Percentiles rank a stretch among this genome's conserved stretches.
Evolutionary conservation across 2,888 invertebrate species (phyloP).

Genomic region (Heterodera filipjevi): DNA sequence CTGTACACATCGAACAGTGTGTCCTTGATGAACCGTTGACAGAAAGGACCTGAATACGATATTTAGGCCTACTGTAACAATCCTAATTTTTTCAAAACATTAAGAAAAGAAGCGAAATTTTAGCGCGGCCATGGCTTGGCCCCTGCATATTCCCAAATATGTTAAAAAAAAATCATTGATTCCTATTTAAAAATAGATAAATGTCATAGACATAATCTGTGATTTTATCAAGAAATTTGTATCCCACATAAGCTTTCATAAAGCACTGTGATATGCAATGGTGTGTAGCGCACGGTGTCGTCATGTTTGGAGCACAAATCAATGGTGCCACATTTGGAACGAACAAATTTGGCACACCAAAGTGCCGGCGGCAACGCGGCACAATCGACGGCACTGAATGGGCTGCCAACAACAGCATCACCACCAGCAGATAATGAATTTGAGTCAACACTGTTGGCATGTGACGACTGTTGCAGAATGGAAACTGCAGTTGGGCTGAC

Average conservation of each 20-base stretch:
- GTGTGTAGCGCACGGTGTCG: slow-evolving; percentile 16
- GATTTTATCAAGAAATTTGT: no score
- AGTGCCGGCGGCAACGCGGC: slow-evolving; percentile 24
- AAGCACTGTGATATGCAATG: slow-evolving; percentile 24
- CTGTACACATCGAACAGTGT: slow-evolving; percentile 15
- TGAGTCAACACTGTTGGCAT: no score
- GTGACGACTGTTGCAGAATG: no score
- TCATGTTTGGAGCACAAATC: slow-evolving; percentile 14
- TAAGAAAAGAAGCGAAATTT: no score
- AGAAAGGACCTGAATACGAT: slow-evolving; percentile 12
- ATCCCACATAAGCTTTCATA: slow-evolving; percentile 24
- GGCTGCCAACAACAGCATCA: neutral
- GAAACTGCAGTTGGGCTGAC: no score
- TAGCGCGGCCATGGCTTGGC: no score
- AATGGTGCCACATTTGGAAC: slow-evolving; percentile 12
- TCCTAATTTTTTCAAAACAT: no score
- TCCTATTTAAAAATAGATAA: no score
- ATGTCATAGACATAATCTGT: no score
- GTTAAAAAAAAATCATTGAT: no score
- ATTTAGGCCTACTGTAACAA: neutral
- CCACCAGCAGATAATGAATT: neutral
- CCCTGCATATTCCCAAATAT: no score
- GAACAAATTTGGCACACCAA: slow-evolving; percentile 20
- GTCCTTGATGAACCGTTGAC: slow-evolving; percentile 17
- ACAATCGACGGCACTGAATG: slow-evolving; percentile 15